Evolutionary conservation across 1,140 invertebrate genomes (phyloP).

Genomic region (Drosophila novamexicana): DNA sequence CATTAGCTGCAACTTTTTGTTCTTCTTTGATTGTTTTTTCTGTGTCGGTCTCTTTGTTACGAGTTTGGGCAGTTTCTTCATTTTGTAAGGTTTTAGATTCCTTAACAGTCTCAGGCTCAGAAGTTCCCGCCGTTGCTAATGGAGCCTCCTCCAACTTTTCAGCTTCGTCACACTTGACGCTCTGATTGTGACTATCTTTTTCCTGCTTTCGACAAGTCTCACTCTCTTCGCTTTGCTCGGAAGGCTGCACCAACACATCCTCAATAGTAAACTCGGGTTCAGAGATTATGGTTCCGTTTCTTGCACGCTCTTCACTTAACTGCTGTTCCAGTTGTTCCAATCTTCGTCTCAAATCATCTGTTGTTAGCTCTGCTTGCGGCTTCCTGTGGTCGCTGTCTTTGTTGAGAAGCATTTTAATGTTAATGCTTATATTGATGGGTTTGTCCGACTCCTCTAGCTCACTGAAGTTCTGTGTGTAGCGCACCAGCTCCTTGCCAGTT

Average conservation of each 20-base stretch:
- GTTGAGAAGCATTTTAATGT: conserved; percentile 79
- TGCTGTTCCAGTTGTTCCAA: conserved; percentile 67
- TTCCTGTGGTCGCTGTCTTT: conserved; percentile 59
- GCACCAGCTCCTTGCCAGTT: conserved; percentile 74
- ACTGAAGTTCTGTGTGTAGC: conserved; percentile 68
- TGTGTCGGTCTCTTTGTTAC: conserved; percentile 32
- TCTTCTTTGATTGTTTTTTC: conserved; percentile 17
- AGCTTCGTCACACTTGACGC: conserved; percentile 53
- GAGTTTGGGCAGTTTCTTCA: conserved; percentile 54
- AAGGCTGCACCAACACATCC: not conserved
- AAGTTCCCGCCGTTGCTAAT: not conserved
- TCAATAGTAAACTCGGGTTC: conserved; percentile 16
- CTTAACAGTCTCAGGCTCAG: conserved; percentile 57
- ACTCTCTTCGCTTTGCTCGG: conserved; percentile 21
- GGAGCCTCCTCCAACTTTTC: conserved; percentile 37
- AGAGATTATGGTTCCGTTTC: conserved; percentile 34
- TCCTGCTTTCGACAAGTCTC: conserved; percentile 44
- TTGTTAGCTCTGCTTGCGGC: conserved; percentile 35
- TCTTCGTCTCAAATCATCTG: conserved; percentile 63
- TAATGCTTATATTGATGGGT: conserved; percentile 80
- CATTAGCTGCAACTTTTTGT: not conserved
- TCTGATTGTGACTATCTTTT: conserved; percentile 59
- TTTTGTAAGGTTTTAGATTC: conserved; percentile 67
- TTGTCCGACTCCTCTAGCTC: conserved; percentile 74
- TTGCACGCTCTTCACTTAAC: conserved; percentile 57